Evolutionary conservation across 2,113 vertebrate genomes (phyloP).

Genomic region (Silurus asotus): DNA sequence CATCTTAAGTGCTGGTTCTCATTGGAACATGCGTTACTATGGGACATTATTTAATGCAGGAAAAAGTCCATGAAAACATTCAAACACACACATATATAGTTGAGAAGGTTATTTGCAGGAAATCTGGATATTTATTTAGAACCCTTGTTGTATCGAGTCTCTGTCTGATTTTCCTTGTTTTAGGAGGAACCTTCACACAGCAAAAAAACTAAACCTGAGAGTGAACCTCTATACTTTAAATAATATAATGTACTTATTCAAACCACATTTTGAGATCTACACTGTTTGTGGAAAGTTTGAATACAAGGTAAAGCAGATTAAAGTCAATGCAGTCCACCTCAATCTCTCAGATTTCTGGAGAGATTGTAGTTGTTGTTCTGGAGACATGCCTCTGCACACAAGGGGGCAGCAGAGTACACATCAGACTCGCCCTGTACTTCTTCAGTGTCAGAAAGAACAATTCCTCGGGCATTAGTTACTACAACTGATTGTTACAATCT

Average conservation of each 20-base stretch:
- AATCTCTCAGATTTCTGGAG: neutral
- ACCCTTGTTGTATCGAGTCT: neutral
- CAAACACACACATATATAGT: neutral
- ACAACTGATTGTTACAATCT: neutral
- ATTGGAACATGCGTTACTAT: neutral
- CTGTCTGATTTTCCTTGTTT: neutral
- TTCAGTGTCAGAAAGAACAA: neutral
- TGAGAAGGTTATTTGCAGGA: neutral
- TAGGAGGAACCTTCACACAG: neutral
- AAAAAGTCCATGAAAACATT: neutral
- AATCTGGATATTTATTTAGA: neutral
- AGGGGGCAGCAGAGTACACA: conserved; percentile 9
- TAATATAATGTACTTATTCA: neutral
- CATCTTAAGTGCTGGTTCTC: neutral
- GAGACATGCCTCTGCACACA: neutral
- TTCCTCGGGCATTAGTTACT: neutral
- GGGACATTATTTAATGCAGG: neutral
- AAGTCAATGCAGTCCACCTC: neutral
- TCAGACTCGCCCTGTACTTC: neutral
- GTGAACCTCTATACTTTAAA: neutral
- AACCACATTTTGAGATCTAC: neutral
- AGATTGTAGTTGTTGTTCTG: neutral
- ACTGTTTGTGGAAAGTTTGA: neutral
- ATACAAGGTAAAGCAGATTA: neutral
- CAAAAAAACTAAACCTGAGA: neutral